Conservation (phyloP, 2,888 invertebrate species). For the Atrina japonica region DNA sequence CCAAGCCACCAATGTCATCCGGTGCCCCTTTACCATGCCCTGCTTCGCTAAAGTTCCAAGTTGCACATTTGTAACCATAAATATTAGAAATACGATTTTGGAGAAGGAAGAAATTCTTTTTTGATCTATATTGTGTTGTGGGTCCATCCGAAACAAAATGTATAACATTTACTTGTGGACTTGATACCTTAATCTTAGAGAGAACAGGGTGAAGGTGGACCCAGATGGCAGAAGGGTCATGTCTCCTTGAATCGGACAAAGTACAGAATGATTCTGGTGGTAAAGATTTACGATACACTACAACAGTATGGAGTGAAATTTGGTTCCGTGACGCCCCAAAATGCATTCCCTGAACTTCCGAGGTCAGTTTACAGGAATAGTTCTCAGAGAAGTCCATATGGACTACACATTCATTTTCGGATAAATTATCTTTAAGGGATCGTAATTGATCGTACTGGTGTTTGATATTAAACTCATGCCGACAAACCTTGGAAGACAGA, state of each 20-base stretch:
- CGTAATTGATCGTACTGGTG: conserved; percentile 22
- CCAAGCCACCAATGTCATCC: conserved; percentile 5
- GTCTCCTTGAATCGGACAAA: conserved; percentile 13
- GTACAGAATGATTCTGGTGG: conserved; percentile 14
- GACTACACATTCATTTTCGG: conserved; percentile 34
- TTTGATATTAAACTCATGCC: conserved; percentile 19
- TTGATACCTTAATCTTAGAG: conserved; percentile 1
- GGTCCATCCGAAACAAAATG: conserved; percentile 25
- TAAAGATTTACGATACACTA: not conserved
- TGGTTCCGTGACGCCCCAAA: conserved; percentile 30
- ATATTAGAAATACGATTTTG: not conserved
- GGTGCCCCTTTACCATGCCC: conserved; percentile 24
- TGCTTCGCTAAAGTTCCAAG: conserved; percentile 30
- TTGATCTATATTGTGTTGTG: conserved; percentile 25
- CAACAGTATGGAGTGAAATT: conserved; percentile 17
- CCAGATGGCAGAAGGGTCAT: conserved; percentile 22
- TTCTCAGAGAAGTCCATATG: conserved; percentile 48
- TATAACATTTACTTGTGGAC: conserved; percentile 9
- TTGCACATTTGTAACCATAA: conserved; percentile 8
- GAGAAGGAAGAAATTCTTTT: conserved; percentile 16
- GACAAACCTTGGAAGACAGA: not conserved
- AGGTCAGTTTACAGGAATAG: conserved; percentile 28
- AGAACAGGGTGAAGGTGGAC: not conserved
- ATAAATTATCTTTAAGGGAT: conserved; percentile 23
- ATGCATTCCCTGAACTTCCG: conserved; percentile 42